phyloP scores from a whole-genome alignment of 2,113 vertebrate genomes.

The Festucalex cinctus region DNA sequence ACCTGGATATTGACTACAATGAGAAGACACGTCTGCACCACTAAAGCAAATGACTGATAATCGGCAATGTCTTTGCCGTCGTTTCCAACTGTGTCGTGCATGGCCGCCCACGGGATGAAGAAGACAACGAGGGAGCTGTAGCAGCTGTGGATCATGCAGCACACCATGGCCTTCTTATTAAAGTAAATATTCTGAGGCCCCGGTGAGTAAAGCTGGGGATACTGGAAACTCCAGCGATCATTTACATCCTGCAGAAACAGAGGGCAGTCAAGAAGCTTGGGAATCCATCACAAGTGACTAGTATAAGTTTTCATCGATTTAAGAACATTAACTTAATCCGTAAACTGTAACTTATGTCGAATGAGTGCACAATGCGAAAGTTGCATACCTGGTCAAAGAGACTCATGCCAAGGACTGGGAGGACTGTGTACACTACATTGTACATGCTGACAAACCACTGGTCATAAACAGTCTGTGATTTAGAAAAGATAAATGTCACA shows the following conservation, averaged over 20 bases:
- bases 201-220: constrained; percentile 86
- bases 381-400: constrained; percentile 89
- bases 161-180: constrained; percentile 82
- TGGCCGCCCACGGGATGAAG: constrained; percentile 85
- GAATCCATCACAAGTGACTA: too few species aligned
- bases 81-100: constrained; percentile 77
- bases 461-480: constrained; percentile 85
- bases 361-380: not conserved
- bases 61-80: constrained; percentile 87
- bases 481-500: constrained; percentile 19
- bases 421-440: constrained; percentile 90
- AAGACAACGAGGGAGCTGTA: constrained; percentile 94
- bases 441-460: constrained; percentile 94
- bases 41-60: constrained; percentile 91
- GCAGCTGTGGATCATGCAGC: constrained; percentile 81
- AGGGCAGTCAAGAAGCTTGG: not conserved
- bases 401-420: constrained; percentile 88
- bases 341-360: too few species aligned
- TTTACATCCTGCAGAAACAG: constrained; percentile 81
- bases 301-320: too few species aligned
- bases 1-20: constrained; percentile 85
- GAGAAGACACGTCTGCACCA: constrained; percentile 87
- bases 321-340: too few species aligned
- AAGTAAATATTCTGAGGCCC: constrained; percentile 89
- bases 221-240: constrained; percentile 85